Conservation (phyloP, 2,888 invertebrate species). For the Acleris laterana region DNA sequence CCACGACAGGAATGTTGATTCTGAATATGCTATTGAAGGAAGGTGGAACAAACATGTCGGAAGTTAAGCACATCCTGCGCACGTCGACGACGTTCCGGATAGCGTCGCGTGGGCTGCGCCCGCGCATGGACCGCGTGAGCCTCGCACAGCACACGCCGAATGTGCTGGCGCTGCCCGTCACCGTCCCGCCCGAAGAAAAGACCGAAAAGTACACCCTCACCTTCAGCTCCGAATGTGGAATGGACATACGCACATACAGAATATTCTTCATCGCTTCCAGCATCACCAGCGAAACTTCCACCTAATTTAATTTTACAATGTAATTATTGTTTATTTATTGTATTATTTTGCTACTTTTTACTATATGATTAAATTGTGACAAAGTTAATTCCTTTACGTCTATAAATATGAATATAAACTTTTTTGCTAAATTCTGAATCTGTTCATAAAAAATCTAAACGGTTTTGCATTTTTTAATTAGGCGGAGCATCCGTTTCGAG, state of each 20-base stretch:
- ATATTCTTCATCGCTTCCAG: constrained; percentile 57
- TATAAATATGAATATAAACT: no score
- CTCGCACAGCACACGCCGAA: constrained; percentile 61
- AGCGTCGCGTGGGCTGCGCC: constrained; percentile 57
- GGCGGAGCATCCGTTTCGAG: no score
- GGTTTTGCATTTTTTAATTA: no score
- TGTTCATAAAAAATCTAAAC: no score
- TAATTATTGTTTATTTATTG: neutral
- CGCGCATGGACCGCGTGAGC: constrained; percentile 58
- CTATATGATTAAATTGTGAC: no score
- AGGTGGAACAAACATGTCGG: constrained; percentile 68
- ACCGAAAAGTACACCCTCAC: constrained; percentile 67
- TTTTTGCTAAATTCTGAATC: no score
- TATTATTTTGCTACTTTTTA: no score
- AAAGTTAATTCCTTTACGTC: no score
- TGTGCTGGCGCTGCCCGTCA: constrained; percentile 60
- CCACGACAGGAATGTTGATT: constrained; percentile 67
- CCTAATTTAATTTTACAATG: neutral
- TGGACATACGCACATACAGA: constrained; percentile 75
- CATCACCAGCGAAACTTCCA: constrained; percentile 15
- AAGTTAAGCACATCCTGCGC: constrained; percentile 66
- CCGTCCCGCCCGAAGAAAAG: constrained; percentile 57
- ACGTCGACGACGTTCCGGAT: constrained; percentile 59
- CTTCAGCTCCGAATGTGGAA: constrained; percentile 73
- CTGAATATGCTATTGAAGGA: constrained; percentile 67